phyloP scores from a whole-genome alignment of 2,113 vertebrate genomes.

The Paraplagusia blochii region DNA sequence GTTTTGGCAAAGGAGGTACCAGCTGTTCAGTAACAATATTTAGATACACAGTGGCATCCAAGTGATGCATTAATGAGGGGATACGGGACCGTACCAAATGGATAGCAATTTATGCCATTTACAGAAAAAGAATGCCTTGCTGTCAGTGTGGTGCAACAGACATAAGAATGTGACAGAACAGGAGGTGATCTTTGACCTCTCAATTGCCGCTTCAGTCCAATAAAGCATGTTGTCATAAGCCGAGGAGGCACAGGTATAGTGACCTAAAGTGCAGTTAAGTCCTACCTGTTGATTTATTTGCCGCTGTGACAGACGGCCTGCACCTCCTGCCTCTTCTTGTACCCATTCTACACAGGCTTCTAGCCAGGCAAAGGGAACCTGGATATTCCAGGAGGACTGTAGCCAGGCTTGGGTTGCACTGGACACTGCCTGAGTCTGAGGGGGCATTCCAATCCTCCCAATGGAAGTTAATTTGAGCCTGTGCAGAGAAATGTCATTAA shows the following conservation, averaged over 20 bases:
- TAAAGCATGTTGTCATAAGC: constrained; percentile 2
- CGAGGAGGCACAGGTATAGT: not conserved
- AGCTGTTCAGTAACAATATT: no score
- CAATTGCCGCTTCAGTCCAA: constrained; percentile 12
- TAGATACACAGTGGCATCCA: constrained; percentile 35
- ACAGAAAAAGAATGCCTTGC: no score
- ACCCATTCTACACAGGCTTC: constrained; percentile 93
- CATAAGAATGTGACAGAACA: constrained; percentile 31
- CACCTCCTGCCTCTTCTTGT: constrained; percentile 79
- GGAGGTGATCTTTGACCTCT: constrained; percentile 26
- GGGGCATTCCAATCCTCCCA: constrained; percentile 39
- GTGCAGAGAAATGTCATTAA: no score
- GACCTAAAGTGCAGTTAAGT: not conserved
- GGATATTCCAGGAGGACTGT: constrained; percentile 82
- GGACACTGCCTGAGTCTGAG: constrained; percentile 43
- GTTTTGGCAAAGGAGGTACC: constrained; percentile 10
- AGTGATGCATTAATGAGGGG: no score
- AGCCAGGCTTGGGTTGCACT: constrained; percentile 84
- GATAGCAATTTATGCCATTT: no score
- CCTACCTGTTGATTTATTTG: constrained; percentile 86
- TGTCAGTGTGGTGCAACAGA: constrained; percentile 46
- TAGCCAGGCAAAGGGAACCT: constrained; percentile 86
- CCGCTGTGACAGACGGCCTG: constrained; percentile 75
- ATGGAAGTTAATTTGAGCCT: no score
- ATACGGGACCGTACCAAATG: no score